Base-by-base conservation (phyloP, 2,113 vertebrate genomes). In the Muscicapa adusta region DNA sequence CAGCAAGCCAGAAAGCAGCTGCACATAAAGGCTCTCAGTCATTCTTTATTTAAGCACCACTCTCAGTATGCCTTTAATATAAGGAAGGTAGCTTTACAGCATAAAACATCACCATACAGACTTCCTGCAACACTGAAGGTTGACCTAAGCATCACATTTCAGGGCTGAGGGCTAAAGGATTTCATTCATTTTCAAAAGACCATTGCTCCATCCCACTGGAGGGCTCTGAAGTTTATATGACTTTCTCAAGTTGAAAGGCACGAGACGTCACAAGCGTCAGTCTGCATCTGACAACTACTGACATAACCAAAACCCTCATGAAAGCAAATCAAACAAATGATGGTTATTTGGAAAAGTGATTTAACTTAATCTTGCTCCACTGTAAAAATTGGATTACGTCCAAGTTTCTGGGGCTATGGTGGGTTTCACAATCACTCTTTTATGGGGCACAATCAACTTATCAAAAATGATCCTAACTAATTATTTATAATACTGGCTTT, bases 241-340 rank as follows among this genome's bases (percentile, higher is more conserved):
- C 84, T 96, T 92, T 92, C 90, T 89, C 75, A 70, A 83, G 74
- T 89, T 96, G 92, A 94, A 94, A 95, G 73, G 66, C 84, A 56
- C 1, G 0, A 92, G 84, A 88, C 66, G 63, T 91, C 89, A 92
- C 75, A 97, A 95, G 82, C 53, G 0, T 87, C 87, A 90, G 92
- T 73, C 91, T 96, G 82, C 88, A 70, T 95, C 95, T 96, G 95
- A 96, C 92, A 93, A 66, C 91, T 67, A 80, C 91, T 84, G 94
- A 93, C 91, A 89, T 74, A 88, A 91, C 72, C 78, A 91, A 93
- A 94, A 88, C 61, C 68, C 42, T 88, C 74, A 84, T 93, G 89
- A 95, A 96, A 91, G 89, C 65, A 95, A 91, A 94, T 93, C 85
- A 95, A 96, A 91, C 88, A 96, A 90, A 95, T 93, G 51, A 90